These are phyloP conservation scores for Prochilodus magdalenae DNA, from an alignment of 2,113 vertebrate species.

Conservation along the genomic window DNA sequence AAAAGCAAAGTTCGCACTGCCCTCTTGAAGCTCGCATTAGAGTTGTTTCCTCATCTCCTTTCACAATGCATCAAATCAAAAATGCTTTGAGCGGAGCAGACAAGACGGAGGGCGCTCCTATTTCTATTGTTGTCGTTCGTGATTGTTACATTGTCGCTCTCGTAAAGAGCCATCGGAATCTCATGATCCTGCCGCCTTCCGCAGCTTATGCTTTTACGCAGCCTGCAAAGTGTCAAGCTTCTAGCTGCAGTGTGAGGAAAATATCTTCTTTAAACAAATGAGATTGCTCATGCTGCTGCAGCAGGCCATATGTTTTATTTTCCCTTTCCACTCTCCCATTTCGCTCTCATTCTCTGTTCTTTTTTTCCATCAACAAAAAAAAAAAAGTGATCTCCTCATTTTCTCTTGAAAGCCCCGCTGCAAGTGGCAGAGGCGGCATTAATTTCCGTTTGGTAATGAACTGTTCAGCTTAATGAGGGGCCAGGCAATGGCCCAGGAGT, in stretches of 20 bases:
- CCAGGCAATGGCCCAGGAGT: constrained; percentile 27
- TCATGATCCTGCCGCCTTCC: constrained; percentile 1
- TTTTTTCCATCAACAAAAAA: constrained; percentile 18
- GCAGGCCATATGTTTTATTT: constrained; percentile 22
- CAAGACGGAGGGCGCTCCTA: constrained; percentile 29
- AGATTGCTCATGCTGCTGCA: constrained; percentile 19
- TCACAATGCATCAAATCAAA: constrained; percentile 46
- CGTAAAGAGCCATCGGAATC: constrained; percentile 4
- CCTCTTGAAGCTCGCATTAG: constrained; percentile 33
- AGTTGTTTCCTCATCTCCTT: constrained; percentile 44
- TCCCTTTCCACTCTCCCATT: background rate
- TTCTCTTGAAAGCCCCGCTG: constrained; percentile 34
- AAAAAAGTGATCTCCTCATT: constrained; percentile 25
- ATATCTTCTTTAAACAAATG: constrained; percentile 39
- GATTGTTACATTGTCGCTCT: constrained; percentile 29
- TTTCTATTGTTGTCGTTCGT: constrained; percentile 27
- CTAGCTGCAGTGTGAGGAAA: background rate
- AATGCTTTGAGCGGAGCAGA: constrained; percentile 18
- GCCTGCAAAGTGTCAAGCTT: constrained; percentile 24
- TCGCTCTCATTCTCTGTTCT: background rate
- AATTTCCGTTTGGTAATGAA: constrained; percentile 56
- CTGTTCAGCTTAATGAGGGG: constrained; percentile 53
- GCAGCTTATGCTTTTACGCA: background rate
- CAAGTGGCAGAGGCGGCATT: constrained; percentile 36
- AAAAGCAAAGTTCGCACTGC: background rate